phyloP scores from a whole-genome alignment of 2,888 invertebrate genomes.

The Rosalia funebris region DNA sequence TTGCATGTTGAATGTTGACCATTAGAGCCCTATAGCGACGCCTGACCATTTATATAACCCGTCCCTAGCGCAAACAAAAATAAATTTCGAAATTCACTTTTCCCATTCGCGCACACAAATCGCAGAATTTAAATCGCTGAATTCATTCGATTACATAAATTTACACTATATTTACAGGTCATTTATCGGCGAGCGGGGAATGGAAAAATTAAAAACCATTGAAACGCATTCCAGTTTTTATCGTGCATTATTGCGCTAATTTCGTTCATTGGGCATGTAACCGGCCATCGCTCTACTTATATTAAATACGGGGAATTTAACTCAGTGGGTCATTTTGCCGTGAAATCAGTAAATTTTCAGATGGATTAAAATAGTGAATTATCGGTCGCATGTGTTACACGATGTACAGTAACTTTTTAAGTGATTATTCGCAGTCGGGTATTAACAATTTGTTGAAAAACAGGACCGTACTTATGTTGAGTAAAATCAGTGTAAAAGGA shows the following conservation, averaged over 20 bases:
- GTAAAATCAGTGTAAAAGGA: too few species aligned
- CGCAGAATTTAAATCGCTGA: background rate
- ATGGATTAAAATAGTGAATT: too few species aligned
- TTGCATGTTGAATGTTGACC: too few species aligned
- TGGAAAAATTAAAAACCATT: background rate
- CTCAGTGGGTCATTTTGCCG: background rate
- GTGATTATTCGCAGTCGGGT: too few species aligned
- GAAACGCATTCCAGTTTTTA: background rate
- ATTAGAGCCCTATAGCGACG: too few species aligned
- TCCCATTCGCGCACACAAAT: background rate
- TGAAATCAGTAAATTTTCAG: too few species aligned
- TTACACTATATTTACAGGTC: background rate
- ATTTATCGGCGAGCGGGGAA: background rate
- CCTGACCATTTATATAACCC: background rate
- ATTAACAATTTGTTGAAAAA: too few species aligned
- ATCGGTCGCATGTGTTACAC: too few species aligned
- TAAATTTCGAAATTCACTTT: too few species aligned
- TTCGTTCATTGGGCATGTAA: background rate
- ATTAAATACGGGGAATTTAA: background rate
- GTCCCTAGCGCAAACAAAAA: background rate
- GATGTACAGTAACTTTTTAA: too few species aligned
- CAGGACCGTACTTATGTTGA: too few species aligned
- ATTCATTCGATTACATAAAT: background rate
- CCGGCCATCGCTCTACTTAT: background rate
- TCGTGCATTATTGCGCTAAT: background rate